Evolutionary conservation across 2,888 invertebrate species (phyloP).

Genomic region (Micoletzkya japonica): DNA sequence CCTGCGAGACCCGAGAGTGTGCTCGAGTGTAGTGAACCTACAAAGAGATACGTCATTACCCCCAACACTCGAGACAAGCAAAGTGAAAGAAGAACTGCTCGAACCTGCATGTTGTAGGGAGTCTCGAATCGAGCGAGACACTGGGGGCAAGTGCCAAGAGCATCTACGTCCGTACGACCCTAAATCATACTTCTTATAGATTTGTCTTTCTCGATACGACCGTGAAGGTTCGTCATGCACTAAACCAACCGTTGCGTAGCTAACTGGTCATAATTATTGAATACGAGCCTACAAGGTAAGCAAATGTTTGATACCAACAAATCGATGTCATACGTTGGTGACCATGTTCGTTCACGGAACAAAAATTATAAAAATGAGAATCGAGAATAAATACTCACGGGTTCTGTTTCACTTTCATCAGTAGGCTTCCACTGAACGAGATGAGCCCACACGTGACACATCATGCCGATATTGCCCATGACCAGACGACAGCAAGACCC

Average conservation of each 20-base stretch:
- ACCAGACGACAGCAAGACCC: conserved; percentile 2
- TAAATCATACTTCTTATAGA: background rate
- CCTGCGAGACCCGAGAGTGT: conserved; percentile 16
- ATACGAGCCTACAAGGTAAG: no score
- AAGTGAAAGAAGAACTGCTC: background rate
- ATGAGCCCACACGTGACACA: conserved; percentile 25
- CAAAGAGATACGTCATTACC: background rate
- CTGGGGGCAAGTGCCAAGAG: conserved; percentile 11
- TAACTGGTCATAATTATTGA: no score
- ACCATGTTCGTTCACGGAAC: no score
- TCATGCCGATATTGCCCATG: conserved; percentile 19
- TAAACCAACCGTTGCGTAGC: no score
- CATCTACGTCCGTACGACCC: conserved; percentile 23
- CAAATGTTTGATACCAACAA: background rate
- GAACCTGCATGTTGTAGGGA: conserved; percentile 25
- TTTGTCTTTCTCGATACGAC: background rate
- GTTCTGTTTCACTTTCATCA: background rate
- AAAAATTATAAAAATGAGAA: no score
- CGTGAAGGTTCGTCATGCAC: background rate
- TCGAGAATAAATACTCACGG: no score
- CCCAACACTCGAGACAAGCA: background rate
- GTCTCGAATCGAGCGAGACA: conserved; percentile 18
- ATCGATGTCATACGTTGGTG: background rate
- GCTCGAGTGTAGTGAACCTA: conserved; percentile 29
- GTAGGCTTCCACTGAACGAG: conserved; percentile 10